Evolutionary conservation across 2,888 invertebrate genomes (phyloP), one percentile per base, ranked within the genome.

Genomic region (Tenthredo notha): DNA sequence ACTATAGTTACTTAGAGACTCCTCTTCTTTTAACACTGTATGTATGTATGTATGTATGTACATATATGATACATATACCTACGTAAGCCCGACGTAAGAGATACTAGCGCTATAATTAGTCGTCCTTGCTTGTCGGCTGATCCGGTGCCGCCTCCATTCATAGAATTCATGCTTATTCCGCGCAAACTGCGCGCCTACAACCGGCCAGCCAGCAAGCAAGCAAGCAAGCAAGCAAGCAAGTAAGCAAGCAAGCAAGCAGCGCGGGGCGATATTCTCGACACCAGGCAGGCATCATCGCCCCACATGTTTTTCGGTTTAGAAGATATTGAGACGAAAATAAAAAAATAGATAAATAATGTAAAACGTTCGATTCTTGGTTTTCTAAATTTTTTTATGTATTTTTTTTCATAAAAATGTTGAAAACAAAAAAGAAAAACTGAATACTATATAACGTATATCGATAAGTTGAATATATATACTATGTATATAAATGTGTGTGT

Each of bases 91-190:
- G 86, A 89, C 87, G 88, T 88, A 88, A 87, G 88, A 87, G 87
- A 89, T 89, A 87, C 86, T 84, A 87, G 86, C 82, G 89, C 90
- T 92, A 92, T 92, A 92, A 92, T 92, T 92, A 92, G 92, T 90
- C 90, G 92, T 91, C 92, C 92, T 91, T 92, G 92, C 91, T 88
- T 89, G 90, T 87, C 89, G 90, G 90, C 89, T 90, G 90, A 91
- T 91, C 89, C 89, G 89, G 89, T 85, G 65, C 89, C 91, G 90
- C 90, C 91, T 91, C 91, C 92, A 92, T 92, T 92, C 92, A 92
- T 91, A 92, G 92, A 92, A 90, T 89, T 86, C 86, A 85, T 29
- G 83, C 50, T 83, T 25, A 33, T 77, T n/a, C 47, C 77, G 77
- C 77, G 72, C 21, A 74, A 77, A 29, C 77, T 77, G 47, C 77